Conservation (phyloP, 2,888 invertebrate genomes). For the Syritta pipiens region DNA sequence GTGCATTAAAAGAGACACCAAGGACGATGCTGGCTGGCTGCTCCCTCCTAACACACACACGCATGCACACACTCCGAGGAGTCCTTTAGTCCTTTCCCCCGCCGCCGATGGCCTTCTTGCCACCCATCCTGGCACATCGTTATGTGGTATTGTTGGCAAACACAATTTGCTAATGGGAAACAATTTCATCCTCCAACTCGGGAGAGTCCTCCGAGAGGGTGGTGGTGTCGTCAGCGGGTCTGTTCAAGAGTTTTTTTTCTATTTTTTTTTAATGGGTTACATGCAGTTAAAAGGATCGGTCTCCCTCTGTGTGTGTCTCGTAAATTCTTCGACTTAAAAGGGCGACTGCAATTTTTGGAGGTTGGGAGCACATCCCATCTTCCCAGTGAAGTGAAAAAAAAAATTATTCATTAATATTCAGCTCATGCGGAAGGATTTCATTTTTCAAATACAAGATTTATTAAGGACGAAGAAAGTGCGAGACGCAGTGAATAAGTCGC, state of each 20-base stretch:
- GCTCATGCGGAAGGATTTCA: conserved; percentile 48
- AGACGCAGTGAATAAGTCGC: conserved; percentile 17
- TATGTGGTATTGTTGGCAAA: conserved; percentile 47
- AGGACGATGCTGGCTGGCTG: conserved; percentile 9
- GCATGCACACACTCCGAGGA: too few relatives aligned
- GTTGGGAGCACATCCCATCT: too few relatives aligned
- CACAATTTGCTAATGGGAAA: conserved; percentile 56
- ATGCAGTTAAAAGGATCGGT: conserved; percentile 1
- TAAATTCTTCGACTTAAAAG: background rate
- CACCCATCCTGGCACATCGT: conserved; percentile 12
- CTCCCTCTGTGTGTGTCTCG: background rate
- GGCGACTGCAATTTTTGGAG: conserved; percentile 11
- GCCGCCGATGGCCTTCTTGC: too few relatives aligned
- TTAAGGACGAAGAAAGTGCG: conserved; percentile 36
- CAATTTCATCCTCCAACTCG: conserved; percentile 21
- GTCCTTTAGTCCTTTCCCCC: too few relatives aligned
- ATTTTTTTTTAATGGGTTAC: background rate
- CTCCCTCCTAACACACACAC: too few relatives aligned
- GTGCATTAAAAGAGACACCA: conserved; percentile 12
- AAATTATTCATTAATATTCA: conserved; percentile 52
- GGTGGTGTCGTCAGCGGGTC: background rate
- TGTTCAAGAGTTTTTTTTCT: too few relatives aligned
- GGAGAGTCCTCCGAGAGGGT: background rate
- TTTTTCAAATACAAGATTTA: conserved; percentile 53
- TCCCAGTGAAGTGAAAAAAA: background rate